Conservation (phyloP, 2,797 vertebrate species). For the Mormyrus hasselquistii region DNA sequence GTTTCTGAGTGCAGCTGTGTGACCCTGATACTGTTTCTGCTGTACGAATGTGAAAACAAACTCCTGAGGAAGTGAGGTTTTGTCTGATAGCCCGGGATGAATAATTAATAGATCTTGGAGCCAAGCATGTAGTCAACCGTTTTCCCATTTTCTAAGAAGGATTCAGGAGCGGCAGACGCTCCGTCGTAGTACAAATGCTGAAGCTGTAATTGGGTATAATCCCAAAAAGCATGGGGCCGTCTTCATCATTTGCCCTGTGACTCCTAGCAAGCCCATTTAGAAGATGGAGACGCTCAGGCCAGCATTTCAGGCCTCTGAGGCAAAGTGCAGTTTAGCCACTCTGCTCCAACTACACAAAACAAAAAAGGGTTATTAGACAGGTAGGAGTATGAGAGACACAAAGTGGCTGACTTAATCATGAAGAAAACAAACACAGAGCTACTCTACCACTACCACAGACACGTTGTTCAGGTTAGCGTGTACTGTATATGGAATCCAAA, state of each 20-base stretch:
- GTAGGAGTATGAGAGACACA: not conserved
- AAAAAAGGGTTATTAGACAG: not conserved
- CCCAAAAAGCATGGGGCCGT: not conserved
- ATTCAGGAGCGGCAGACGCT: not conserved
- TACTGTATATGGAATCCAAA: not conserved
- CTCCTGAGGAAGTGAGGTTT: not conserved
- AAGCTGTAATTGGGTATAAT: not conserved
- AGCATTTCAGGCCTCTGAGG: not conserved
- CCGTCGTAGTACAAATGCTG: not conserved
- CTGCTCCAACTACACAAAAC: not conserved
- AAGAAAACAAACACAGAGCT: not conserved
- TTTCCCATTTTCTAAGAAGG: not conserved
- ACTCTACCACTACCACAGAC: not conserved
- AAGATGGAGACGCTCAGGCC: not conserved
- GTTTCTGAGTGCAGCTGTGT: not conserved
- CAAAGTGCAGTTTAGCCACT: not conserved
- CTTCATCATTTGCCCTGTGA: not conserved
- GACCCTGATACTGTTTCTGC: not conserved
- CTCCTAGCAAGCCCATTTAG: not conserved
- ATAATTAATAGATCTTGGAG: not conserved
- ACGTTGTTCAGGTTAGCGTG: not conserved
- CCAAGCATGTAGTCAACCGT: not conserved
- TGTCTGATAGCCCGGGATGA: not conserved
- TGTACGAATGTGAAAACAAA: not conserved
- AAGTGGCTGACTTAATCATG: not conserved